Base-by-base conservation (phyloP, 2,888 invertebrate species). In the Resseliella maxima region DNA sequence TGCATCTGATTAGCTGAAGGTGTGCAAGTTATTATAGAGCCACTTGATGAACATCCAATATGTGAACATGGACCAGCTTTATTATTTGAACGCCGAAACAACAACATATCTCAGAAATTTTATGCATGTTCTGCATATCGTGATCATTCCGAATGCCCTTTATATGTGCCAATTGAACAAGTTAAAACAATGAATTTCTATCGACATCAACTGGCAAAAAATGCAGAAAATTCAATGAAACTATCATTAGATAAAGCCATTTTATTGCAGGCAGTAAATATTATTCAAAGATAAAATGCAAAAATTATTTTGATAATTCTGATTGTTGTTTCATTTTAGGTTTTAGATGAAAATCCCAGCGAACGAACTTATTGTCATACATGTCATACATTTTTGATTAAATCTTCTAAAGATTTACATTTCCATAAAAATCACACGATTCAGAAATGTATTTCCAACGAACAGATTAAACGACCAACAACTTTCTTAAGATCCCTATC, bases 41-140 rank as follows among this genome's bases (percentile, higher is more conserved):
- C 36, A 18, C 12, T 46, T 31, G 41, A 41, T 31, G 27, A 21
- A 12, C 94, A 96, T 91, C 96, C 96, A 0, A 89, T 92, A 85
- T 96, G 96, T 89, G 90, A 94, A 31, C 96, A 96, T 89, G 96
- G 96, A 0, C 96, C 96, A 81, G 94, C 95, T 8, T 90, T 96
- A 87, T 90, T 95, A 86, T 96, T 96, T 92, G 93, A 94, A 31
- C 90, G 90, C 64, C 88, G 88, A 45, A 54, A n/a, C 10, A 38
- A 27, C 3, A 36, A 31, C 81, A 87, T 88, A 83, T 87, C 89
- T 0, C 88, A 91, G 85, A 91, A 90, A 1, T 97, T 94, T 91
- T 98, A 93, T 90, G 95, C 95, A 0, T 98, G 98, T 90, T 94
- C 98, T 0, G 95, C 96, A 0, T 96, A 95, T 90, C 93, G 98